Conservation (phyloP, 2,113 vertebrate species). For the Copsychus sechellarum region DNA sequence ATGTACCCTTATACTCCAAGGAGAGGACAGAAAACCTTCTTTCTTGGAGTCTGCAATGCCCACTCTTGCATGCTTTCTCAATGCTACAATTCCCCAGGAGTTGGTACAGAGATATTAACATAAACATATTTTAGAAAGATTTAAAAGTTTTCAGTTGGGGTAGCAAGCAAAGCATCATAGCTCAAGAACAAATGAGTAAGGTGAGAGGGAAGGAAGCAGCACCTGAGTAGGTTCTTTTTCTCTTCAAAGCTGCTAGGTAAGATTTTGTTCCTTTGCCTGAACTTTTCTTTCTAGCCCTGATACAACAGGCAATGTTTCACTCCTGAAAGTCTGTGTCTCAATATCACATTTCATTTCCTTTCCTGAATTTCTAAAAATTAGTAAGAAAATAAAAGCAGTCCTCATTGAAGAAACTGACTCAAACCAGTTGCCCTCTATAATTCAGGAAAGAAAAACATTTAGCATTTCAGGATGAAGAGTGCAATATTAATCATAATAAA, state of each 20-base stretch:
- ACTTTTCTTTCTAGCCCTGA: neutral
- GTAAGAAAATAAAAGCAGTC: neutral
- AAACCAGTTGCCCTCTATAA: neutral
- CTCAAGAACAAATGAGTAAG: neutral
- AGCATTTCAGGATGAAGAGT: neutral
- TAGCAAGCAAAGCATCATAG: neutral
- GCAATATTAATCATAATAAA: neutral
- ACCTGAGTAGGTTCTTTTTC: neutral
- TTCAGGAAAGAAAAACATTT: slow-evolving; percentile 19
- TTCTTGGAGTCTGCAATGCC: neutral
- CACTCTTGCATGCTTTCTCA: neutral
- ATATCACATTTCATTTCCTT: neutral
- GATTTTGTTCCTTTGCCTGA: neutral
- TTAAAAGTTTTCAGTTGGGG: neutral
- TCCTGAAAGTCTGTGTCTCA: neutral
- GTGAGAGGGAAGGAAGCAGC: neutral
- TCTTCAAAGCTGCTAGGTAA: neutral
- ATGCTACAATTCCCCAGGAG: neutral
- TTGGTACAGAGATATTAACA: neutral
- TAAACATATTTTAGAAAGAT: neutral
- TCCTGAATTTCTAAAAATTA: neutral
- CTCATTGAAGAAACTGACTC: neutral
- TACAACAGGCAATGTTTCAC: neutral
- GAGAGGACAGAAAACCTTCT: neutral
- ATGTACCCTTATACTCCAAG: neutral